Base-by-base conservation (phyloP, 2,797 vertebrate genomes). In the Smutsia temminckii region DNA sequence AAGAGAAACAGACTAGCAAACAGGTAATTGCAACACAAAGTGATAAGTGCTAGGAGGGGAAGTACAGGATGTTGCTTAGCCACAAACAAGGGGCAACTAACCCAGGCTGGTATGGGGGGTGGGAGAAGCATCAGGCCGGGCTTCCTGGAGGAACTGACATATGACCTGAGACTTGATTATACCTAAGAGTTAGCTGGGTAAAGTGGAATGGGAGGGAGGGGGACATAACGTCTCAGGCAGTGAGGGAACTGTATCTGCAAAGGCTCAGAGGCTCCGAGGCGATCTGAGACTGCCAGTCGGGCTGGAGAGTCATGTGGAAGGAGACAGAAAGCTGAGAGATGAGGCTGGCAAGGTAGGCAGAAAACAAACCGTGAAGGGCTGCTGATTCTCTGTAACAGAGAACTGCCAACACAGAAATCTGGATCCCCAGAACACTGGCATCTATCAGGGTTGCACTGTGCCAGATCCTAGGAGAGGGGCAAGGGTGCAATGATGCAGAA, bases 61-160 rank as follows among this genome's bases (percentile, higher is more conserved):
- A 95, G 87, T 84, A 89, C 96, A 96, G 95, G 97, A 94, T 96
- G 93, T 96, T 71, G 53, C 95, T 95, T 89, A 95, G 96, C 95
- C 97, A 93, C 95, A 96, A 95, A 92, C 78, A 88, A 97, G 95
- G 92, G 93, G 72, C 86, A 74, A 53, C 69, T 77, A 79, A 94
- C 86, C 51, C 40, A 57, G 55, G 42, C 61, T 53, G 18, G 10
- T 59, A 71, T 32, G 68, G 32, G 61, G 59, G 81, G 46, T 27
- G 46, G 89, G 49, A 71, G 20, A 63, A 40, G 21, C 64, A 78
- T 78, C 87, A 92, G 72, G 55, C 68, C 71, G 91, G 85, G 92
- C 87, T 96, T 96, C 90, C 72, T 93, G 95, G 69, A 94, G 87
- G 95, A 97, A 96, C 80, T 80, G 53, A 89, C 89, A 25, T 20